Percentiles rank a stretch among this genome's conserved stretches.
Evolutionary conservation across 2,888 invertebrate species (phyloP).

Genomic region (Taenaris catops): DNA sequence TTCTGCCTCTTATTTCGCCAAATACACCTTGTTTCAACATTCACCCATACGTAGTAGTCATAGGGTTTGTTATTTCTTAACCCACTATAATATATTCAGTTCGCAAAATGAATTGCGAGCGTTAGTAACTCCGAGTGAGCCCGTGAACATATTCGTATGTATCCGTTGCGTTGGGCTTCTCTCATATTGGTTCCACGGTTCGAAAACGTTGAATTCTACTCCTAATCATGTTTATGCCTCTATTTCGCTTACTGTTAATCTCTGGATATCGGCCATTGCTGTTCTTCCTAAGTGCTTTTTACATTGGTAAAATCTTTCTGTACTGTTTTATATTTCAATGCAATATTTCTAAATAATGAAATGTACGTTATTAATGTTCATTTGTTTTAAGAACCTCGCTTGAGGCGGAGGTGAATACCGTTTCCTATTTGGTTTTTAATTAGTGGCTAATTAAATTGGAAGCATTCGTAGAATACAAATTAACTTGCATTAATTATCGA

Average conservation of each 20-base stretch:
- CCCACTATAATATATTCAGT: conserved; percentile 70
- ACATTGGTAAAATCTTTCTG: too few relatives aligned
- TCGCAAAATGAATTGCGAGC: conserved; percentile 79
- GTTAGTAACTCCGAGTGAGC: conserved; percentile 78
- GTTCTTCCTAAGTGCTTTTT: too few relatives aligned
- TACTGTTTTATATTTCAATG: too few relatives aligned
- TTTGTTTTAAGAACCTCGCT: too few relatives aligned
- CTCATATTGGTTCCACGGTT: conserved; percentile 55
- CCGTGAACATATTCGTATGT: conserved; percentile 74
- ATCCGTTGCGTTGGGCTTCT: conserved; percentile 71
- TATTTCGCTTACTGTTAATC: conserved; percentile 37
- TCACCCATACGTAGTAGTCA: conserved; percentile 40
- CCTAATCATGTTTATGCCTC: conserved; percentile 50
- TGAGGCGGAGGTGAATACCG: too few relatives aligned
- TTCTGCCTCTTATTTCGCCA: conserved; percentile 55
- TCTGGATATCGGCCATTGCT: too few relatives aligned
- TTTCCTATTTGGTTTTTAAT: too few relatives aligned
- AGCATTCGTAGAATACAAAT: too few relatives aligned
- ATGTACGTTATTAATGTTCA: too few relatives aligned
- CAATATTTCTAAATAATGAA: too few relatives aligned
- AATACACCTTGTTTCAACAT: conserved; percentile 43
- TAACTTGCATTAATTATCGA: too few relatives aligned
- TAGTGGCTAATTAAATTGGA: too few relatives aligned
- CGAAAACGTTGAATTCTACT: conserved; percentile 49
- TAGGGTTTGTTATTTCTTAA: conserved; percentile 58